Conservation (phyloP, 2,797 vertebrate species). For the Coregonus ussuriensis region DNA sequence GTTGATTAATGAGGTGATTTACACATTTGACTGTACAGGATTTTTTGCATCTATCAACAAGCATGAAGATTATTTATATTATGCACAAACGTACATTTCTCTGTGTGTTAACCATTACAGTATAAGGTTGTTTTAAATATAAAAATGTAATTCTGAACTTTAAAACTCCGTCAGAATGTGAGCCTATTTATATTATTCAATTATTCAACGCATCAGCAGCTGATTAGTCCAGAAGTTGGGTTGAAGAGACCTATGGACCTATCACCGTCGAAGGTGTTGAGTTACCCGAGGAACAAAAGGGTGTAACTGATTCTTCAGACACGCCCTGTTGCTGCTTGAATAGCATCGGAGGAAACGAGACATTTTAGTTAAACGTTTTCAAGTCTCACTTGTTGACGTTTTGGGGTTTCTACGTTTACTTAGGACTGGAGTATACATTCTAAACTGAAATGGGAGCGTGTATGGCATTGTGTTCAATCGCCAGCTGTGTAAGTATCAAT, state of each 20-base stretch:
- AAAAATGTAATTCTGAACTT: too few relatives aligned
- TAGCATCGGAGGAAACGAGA: not conserved
- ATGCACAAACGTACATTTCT: too few relatives aligned
- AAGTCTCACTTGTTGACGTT: slow-evolving; percentile 8
- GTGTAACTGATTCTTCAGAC: not conserved
- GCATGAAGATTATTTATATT: too few relatives aligned
- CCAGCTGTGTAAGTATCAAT: slow-evolving; percentile 86
- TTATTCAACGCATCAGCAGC: too few relatives aligned
- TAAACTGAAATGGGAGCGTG: slow-evolving; percentile 84
- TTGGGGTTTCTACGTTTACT: not conserved
- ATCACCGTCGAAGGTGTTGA: slow-evolving; percentile 24
- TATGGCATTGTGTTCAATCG: slow-evolving; percentile 84
- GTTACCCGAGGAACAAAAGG: not conserved
- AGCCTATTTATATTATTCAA: too few relatives aligned
- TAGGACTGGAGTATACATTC: not conserved
- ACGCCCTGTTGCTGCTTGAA: not conserved
- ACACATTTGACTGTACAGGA: not conserved
- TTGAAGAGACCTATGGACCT: slow-evolving; percentile 19
- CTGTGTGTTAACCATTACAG: too few relatives aligned
- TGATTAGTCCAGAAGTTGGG: slow-evolving; percentile 17
- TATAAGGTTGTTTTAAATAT: too few relatives aligned
- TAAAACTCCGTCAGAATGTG: too few relatives aligned
- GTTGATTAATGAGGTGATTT: not conserved
- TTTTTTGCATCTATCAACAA: not conserved
- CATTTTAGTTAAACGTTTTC: slow-evolving; percentile 9